Evolutionary conservation across 1,140 invertebrate genomes (phyloP), one percentile per base, ranked within the genome.

Genomic region (Drosophila nikananu): DNA sequence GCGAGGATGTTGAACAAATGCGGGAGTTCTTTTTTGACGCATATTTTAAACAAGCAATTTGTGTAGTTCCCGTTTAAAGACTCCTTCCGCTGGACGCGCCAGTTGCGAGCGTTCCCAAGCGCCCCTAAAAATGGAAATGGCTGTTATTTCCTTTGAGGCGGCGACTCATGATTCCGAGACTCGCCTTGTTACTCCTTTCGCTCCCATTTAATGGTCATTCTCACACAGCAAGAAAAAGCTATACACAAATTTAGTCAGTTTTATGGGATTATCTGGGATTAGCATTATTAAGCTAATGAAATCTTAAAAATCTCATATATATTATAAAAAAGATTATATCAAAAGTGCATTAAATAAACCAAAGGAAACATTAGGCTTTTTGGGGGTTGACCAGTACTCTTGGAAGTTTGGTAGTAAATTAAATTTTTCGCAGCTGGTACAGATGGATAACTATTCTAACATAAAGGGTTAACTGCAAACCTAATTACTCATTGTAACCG

Each of bases 41-140:
- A 58, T 83, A 75, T 84, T 80, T 90, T 81, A 90, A 86, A 70
- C 81, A 89, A 79, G 84, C 78, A 83, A 81, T 89, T 87, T 72
- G 72, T 89, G 65, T 84, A 78, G 81, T 67, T 81, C 51, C 61
- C 25, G 66, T 81, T 89, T 89, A 90, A 89, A 90, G 70, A 68
- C 60, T 65, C 71, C 62, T 61, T 51, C 27, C 63, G 54, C 58
- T 37, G 37, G 30, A 64, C 44, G 41, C 42, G 75, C 51, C 86
- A 89, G 86, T 90, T 89, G 86, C 58, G 76, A 54, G 79, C 71
- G 82, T 89, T 89, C 86, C 86, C 86, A 90, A 67, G 66, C 80
- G 70, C 57, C 54, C 60, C 44, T 75, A 77, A 57, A 73, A 80
- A 77, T 78, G 71, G 70, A 82, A 90, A 86, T 90, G 75, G 68